Percentiles rank a stretch among this genome's conserved stretches.
Evolutionary conservation across 2,888 invertebrate species (phyloP).

Genomic region (Zaprionus obscuricornis): DNA sequence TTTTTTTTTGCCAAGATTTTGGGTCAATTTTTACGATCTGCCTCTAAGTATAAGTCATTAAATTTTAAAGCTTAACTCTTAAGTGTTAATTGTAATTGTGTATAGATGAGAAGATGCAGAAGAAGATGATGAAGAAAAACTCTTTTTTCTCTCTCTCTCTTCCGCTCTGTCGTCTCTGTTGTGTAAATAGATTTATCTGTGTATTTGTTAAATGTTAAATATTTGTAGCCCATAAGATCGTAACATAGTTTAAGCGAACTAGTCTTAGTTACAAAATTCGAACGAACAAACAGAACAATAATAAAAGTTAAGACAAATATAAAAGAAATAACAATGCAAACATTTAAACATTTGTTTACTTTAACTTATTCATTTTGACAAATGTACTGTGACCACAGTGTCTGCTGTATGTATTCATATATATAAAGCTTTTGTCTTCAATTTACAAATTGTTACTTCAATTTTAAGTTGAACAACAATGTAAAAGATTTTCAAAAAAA

Average conservation of each 20-base stretch:
- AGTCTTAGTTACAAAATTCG: conserved; percentile 73
- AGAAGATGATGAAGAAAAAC: too few species aligned
- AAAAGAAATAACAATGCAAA: conserved; percentile 32
- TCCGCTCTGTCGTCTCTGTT: too few species aligned
- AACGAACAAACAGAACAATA: conserved; percentile 60
- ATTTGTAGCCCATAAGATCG: conserved; percentile 64
- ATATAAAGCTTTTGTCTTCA: too few species aligned
- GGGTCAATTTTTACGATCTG: conserved; percentile 76
- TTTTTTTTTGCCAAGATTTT: conserved; percentile 47
- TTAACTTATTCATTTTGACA: too few species aligned
- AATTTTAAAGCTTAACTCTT: conserved; percentile 52
- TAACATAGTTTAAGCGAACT: conserved; percentile 62
- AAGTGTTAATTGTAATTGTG: conserved; percentile 68
- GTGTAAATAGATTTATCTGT: conserved; percentile 64
- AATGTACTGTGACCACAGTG: too few species aligned
- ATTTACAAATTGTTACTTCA: too few species aligned
- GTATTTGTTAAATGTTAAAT: conserved; percentile 67
- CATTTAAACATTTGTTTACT: background rate
- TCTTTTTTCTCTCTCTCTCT: too few species aligned
- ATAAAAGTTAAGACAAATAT: conserved; percentile 60
- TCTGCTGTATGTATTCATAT: too few species aligned
- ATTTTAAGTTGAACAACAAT: too few species aligned
- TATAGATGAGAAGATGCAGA: conserved; percentile 55
- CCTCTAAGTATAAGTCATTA: conserved; percentile 68
- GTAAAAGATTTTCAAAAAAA: too few species aligned